phyloP scores from a whole-genome alignment of 1,140 invertebrate species.

The Drosophila fuyamai region DNA sequence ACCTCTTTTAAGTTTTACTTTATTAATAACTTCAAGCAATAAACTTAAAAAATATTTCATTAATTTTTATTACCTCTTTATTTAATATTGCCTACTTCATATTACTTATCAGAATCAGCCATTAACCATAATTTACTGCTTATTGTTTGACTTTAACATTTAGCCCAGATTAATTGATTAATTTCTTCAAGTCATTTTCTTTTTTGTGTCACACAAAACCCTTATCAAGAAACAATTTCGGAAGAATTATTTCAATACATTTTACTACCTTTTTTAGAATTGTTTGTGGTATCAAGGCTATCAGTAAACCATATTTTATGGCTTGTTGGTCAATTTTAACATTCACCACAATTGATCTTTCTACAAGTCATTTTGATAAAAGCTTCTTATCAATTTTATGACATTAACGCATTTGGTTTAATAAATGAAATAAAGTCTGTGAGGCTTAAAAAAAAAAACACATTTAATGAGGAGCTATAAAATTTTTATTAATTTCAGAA shows the following conservation, averaged over 20 bases:
- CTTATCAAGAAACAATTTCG: constrained; percentile 11
- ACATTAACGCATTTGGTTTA: neutral
- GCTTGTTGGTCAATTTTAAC: neutral
- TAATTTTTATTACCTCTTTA: constrained; percentile 16
- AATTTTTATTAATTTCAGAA: too few relatives aligned
- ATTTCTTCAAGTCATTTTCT: constrained; percentile 13
- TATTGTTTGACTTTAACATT: constrained; percentile 12
- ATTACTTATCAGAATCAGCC: neutral
- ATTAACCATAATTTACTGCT: constrained; percentile 8
- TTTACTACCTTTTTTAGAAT: constrained; percentile 8
- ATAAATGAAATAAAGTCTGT: neutral
- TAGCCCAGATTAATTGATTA: neutral
- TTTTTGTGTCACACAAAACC: neutral
- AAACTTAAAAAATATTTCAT: constrained; percentile 6
- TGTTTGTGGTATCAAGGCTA: neutral
- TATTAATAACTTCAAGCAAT: neutral
- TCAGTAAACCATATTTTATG: constrained; percentile 16
- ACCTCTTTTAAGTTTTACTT: too few relatives aligned
- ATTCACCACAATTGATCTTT: constrained; percentile 3
- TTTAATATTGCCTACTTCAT: constrained; percentile 1
- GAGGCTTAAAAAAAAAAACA: too few relatives aligned
- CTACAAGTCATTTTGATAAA: constrained; percentile 28
- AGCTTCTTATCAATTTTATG: constrained; percentile 9
- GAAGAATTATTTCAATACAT: constrained; percentile 13
- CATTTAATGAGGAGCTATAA: too few relatives aligned